A percentile compares a stretch with the other conserved stretches of the same genome.
phyloP scores from a whole-genome alignment of 2,888 invertebrate species.

The Alcis repandata region DNA sequence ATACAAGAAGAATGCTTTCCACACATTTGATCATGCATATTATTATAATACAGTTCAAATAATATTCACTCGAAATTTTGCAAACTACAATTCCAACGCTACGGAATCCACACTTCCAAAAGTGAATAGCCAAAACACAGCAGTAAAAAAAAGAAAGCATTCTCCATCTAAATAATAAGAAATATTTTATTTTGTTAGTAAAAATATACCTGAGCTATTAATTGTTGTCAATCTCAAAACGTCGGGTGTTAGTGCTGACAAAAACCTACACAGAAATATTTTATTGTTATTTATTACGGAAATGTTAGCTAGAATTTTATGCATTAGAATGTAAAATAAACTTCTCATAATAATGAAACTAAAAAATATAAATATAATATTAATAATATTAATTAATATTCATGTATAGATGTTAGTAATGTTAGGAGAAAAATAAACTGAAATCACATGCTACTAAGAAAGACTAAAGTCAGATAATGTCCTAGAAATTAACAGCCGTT shows the following conservation, averaged over 20 bases:
- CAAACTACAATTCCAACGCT: conserved; percentile 51
- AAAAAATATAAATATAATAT: conserved; percentile 7
- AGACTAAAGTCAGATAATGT: conserved; percentile 31
- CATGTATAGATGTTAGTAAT: conserved; percentile 47
- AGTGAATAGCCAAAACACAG: conserved; percentile 62
- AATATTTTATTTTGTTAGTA: conserved; percentile 61
- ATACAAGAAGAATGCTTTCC: conserved; percentile 82
- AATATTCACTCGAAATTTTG: conserved; percentile 50
- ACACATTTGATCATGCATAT: conserved; percentile 40
- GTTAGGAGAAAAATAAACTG: conserved; percentile 54
- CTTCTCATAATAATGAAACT: conserved; percentile 8
- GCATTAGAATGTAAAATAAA: not conserved
- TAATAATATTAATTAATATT: too few species aligned
- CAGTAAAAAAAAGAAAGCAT: conserved; percentile 78
- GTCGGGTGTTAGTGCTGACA: conserved; percentile 85
- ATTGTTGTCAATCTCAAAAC: conserved; percentile 86
- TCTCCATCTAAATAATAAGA: conserved; percentile 71
- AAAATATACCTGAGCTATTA: conserved; percentile 81
- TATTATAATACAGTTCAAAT: conserved; percentile 60
- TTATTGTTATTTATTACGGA: conserved; percentile 28
- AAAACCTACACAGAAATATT: conserved; percentile 79
- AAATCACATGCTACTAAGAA: conserved; percentile 56
- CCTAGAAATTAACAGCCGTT: conserved; percentile 68
- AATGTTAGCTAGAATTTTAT: not conserved
- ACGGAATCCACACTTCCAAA: conserved; percentile 48